Evolutionary conservation across 2,113 vertebrate genomes (phyloP), one percentile per base, ranked within the genome.

Genomic region (Centropus bengalensis): DNA sequence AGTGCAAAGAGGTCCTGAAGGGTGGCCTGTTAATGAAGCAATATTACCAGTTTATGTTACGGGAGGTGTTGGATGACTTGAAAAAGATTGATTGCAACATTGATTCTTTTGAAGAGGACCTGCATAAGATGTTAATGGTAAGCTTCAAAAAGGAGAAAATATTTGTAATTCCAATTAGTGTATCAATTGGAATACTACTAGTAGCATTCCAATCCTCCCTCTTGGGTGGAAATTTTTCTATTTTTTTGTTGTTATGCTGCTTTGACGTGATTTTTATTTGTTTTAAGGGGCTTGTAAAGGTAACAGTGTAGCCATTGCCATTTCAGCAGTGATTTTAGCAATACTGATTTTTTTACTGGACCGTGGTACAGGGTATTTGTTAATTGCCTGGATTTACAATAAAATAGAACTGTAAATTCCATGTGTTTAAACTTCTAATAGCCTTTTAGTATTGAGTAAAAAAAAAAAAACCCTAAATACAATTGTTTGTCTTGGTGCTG

Each of bases 1-100:
- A 99, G 96, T 99, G 99, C 94, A 99, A 99, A 88, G 99, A 99
- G 95, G 99, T 99, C 77, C 98, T 99, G 70, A 99, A 99, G 95
- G 99, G 99, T 6, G 99, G 99, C 22, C 98, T 99, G 13, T 96
- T 99, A 84, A 99, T 99, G 99, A 99, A 99, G 97, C 99, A 99
- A 98, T 99, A 99, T 97, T 99, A 99, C 97, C 99, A 99, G 97
- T 99, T 99, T 96, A 99, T 99, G 99, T 98, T 99, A 89, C 97
- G 97, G 6, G 98, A 98, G 28, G 98, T 99, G 28, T 98, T 98
- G 51, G 98, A 97, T 21, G 98, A 98, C 80, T 95, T 98, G 66
- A 98, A 99, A 96, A 98, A 98, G 86, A 97, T 97, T 10, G 97
- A 99, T 86, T 98, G 98, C 96, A 99, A 99, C 96, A 99, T 99